Evolutionary conservation across 2,888 invertebrate genomes (phyloP).

Genomic region (Chaetoderma sp.): DNA sequence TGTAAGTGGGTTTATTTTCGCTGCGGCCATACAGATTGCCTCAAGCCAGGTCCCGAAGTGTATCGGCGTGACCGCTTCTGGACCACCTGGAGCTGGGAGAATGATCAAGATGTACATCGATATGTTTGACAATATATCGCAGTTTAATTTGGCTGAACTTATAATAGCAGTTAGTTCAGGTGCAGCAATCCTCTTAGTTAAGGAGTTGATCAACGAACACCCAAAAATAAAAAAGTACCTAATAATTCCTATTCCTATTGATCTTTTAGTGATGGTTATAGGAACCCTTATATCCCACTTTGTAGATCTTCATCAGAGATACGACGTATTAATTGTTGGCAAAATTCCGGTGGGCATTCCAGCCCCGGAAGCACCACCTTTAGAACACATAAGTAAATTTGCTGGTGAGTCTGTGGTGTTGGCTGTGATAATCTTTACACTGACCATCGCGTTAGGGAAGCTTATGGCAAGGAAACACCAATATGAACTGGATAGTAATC

Average conservation of each 20-base stretch:
- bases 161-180: conserved; percentile 49
- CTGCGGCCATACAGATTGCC: conserved; percentile 63
- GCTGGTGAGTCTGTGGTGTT: conserved; percentile 60
- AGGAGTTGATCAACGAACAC: conserved; percentile 63
- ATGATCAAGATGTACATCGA: conserved; percentile 54
- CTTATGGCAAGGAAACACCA: conserved; percentile 68
- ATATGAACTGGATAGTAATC: conserved; percentile 68
- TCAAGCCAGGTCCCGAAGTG: conserved; percentile 63
- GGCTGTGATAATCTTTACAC: conserved; percentile 64
- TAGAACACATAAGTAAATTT: conserved; percentile 47
- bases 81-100: conserved; percentile 55
- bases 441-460: conserved; percentile 68
- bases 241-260: conserved; percentile 66
- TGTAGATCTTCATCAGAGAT: conserved; percentile 42
- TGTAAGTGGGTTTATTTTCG: conserved; percentile 65
- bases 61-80: conserved; percentile 53
- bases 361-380: conserved; percentile 52
- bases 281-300: conserved; percentile 56
- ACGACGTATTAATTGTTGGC: conserved; percentile 50
- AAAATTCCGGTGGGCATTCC: conserved; percentile 59
- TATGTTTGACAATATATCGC: conserved; percentile 47
- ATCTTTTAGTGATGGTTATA: conserved; percentile 62
- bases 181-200: conserved; percentile 53
- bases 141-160: conserved; percentile 52
- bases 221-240: conserved; percentile 61